A percentile compares a stretch with the other conserved stretches of the same genome.
These are phyloP conservation scores for Hipposideros larvatus DNA, from an alignment of 2,797 vertebrate genomes.

Conservation along the genomic window DNA sequence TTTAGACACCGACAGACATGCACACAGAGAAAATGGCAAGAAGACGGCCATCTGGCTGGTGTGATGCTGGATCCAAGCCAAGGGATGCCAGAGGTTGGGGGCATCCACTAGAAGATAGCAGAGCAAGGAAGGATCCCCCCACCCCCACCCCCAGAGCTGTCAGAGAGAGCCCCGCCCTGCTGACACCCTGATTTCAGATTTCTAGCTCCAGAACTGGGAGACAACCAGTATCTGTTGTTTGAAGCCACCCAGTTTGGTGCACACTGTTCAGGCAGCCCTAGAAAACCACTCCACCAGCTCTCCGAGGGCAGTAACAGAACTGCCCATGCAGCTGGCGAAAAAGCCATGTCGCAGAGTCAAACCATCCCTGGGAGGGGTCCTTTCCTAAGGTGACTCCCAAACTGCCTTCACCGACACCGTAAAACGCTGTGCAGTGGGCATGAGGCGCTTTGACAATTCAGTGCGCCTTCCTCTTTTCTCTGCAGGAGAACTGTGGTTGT, in stretches of 20 bases:
- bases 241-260: neutral
- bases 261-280: neutral
- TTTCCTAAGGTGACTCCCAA: too few species aligned
- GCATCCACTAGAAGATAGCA: rapidly evolving
- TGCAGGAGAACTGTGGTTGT: too few species aligned
- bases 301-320: neutral
- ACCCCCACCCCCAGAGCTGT: rapidly evolving
- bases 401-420: too few species aligned
- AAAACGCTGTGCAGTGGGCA: too few species aligned
- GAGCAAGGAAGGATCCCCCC: rapidly evolving
- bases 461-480: too few species aligned
- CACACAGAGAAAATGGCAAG: rapidly evolving
- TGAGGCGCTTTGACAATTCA: too few species aligned
- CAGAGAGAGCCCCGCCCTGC: too few species aligned
- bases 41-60: rapidly evolving
- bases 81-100: neutral
- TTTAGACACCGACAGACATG: neutral
- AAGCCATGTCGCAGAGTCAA: too few species aligned
- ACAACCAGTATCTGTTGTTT: neutral
- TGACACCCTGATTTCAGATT: neutral
- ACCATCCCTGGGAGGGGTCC: too few species aligned
- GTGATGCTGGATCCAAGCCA: neutral
- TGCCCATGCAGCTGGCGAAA: neutral
- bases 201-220: neutral
- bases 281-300: neutral